phyloP scores from a whole-genome alignment of 2,113 vertebrate genomes.

The Hippocampus comes region DNA sequence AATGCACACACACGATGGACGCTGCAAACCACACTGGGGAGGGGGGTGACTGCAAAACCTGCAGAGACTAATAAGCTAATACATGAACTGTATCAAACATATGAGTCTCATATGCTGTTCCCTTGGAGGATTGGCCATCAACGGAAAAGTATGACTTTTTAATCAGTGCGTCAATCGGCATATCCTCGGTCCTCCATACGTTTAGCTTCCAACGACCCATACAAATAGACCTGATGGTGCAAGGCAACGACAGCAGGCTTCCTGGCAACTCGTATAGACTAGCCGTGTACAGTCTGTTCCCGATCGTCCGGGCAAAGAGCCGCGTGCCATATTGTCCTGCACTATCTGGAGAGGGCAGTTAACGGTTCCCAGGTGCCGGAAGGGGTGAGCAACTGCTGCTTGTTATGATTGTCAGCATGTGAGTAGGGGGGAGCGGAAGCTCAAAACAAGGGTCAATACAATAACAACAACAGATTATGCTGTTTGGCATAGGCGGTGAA shows the following conservation, averaged over 20 bases:
- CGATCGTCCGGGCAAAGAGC: not conserved
- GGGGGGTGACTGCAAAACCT: not conserved
- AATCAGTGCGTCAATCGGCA: not conserved
- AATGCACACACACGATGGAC: constrained; percentile 6
- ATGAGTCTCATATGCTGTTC: not conserved
- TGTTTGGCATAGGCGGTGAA: not conserved
- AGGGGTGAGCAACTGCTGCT: not conserved
- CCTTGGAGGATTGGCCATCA: not conserved
- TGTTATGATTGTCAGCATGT: not conserved
- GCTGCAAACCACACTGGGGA: not conserved
- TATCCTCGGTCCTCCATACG: not conserved
- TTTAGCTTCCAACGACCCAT: not conserved
- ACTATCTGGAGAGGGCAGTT: not conserved
- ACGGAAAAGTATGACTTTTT: not conserved
- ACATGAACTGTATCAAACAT: not conserved
- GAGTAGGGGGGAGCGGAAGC: not conserved
- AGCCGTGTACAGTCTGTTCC: not conserved
- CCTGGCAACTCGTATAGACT: not conserved
- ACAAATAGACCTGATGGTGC: not conserved
- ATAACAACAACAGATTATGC: not conserved
- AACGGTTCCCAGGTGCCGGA: not conserved
- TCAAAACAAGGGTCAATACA: not conserved
- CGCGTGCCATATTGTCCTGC: not conserved
- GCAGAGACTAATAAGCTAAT: not conserved
- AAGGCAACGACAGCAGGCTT: not conserved